Percentiles rank a stretch among this genome's conserved stretches.
These are phyloP conservation scores for Arvicanthis niloticus DNA, from an alignment of 2,113 vertebrate genomes.

Conservation along the genomic window DNA sequence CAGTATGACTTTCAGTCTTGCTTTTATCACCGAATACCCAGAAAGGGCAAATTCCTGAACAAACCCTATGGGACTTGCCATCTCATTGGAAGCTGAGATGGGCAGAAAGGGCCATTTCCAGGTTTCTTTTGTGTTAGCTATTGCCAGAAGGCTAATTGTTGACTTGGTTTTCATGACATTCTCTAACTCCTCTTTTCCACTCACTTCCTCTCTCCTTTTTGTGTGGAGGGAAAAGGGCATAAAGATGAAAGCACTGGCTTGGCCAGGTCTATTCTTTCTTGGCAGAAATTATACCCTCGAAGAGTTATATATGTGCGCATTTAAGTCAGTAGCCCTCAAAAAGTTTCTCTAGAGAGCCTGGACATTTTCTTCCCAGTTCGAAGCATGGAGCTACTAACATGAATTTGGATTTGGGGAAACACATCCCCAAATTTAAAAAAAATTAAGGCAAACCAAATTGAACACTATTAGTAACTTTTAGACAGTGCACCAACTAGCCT, in stretches of 20 bases:
- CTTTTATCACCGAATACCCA: neutral
- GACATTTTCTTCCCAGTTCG: constrained; percentile 51
- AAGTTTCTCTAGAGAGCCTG: neutral
- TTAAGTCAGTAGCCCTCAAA: constrained; percentile 48
- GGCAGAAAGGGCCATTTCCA: neutral
- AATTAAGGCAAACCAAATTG: neutral
- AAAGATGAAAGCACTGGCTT: neutral
- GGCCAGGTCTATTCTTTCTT: neutral
- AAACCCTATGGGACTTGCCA: neutral
- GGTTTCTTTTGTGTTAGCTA: neutral
- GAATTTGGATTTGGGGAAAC: constrained; percentile 42
- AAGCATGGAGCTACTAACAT: constrained; percentile 53
- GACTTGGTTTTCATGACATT: neutral
- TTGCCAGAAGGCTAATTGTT: neutral
- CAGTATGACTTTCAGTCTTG: neutral
- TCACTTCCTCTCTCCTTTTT: neutral
- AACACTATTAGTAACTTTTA: neutral
- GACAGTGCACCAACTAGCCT: neutral
- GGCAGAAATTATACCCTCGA: constrained; percentile 5
- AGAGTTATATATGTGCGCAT: constrained; percentile 41
- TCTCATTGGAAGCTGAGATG: neutral
- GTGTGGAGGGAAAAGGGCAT: neutral
- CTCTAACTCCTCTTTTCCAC: rapidly evolving
- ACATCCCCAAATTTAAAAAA: neutral
- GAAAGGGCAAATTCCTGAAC: neutral